Base-by-base conservation (phyloP, 2,888 invertebrate species). In the Callosobruchus maculatus region DNA sequence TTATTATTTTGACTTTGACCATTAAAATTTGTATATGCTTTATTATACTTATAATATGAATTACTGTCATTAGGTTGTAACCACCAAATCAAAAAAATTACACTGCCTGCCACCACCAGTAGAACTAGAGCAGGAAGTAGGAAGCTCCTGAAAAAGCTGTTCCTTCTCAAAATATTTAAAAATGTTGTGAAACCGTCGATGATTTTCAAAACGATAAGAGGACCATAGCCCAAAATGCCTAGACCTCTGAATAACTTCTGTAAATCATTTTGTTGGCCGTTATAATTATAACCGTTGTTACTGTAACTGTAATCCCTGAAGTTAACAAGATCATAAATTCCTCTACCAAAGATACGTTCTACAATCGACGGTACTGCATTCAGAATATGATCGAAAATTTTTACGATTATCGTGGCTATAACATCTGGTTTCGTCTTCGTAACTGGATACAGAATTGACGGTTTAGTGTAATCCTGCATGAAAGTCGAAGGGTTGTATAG, bases 51-150 rank as follows among this genome's bases (percentile, higher is more conserved):
- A 21, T 67, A 67, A 67, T n/a, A n/a, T n/a, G 22, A 68, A 21
- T 7, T 21, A n/a, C 1, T 18, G 22, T 70, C 22, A 71, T 82
- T 80, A 0, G 80, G 79, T 74, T 83, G 82, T 49, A 86, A 76
- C 84, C 85, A 87, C 84, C 85, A 87, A 22, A 85, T 81, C 72
- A 87, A 78, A 78, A 87, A 86, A 26, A 86, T 77, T 73, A 86
- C 78, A 4, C 82, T 77, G 18, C 85, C 86, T 21, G 83, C 81
- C 21, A 84, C 83, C 9, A 82, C 67, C 9, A 81, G 72, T 22
- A 85, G 72, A 20, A 86, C 78, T 0, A 83, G 70, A 49, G 79
- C 82, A 13, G 87, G 87, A 20, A 87, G 74, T 67, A 87, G 76
- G 76, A 87, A 86, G 21, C 81, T 84, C 74, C 78, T 85, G 72